Evolutionary conservation across 2,113 vertebrate genomes (phyloP).

Genomic region (Forbesichthys agassizii): DNA sequence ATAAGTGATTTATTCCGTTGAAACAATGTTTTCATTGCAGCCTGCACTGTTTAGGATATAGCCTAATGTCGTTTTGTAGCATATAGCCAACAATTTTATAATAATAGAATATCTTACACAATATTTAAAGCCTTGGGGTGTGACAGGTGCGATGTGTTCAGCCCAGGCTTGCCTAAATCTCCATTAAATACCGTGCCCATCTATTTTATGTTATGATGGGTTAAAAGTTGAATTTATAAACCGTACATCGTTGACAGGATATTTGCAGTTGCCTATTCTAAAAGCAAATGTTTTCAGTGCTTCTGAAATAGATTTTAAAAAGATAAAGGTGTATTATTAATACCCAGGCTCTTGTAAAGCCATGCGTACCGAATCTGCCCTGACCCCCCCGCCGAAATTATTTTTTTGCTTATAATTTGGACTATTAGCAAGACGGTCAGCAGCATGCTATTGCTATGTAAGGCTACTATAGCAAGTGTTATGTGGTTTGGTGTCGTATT

Average conservation of each 20-base stretch:
- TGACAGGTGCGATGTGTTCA: constrained; percentile 57
- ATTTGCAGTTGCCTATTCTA: background rate
- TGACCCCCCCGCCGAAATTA: too few relatives aligned
- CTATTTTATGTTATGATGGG: constrained; percentile 15
- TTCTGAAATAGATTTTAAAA: constrained; percentile 19
- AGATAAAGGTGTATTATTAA: constrained; percentile 20
- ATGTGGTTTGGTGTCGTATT: too few relatives aligned
- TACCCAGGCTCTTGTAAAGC: constrained; percentile 35
- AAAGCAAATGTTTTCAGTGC: constrained; percentile 20
- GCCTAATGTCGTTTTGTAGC: constrained; percentile 9
- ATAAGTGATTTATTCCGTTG: background rate
- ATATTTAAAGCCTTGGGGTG: constrained; percentile 25
- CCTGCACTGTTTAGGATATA: background rate
- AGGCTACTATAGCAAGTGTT: too few relatives aligned
- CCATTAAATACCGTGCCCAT: constrained; percentile 26
- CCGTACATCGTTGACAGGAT: constrained; percentile 22
- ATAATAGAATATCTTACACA: background rate
- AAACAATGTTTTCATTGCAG: background rate
- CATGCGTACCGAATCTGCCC: too few relatives aligned
- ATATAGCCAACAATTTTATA: background rate
- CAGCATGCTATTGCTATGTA: too few relatives aligned
- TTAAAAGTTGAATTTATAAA: constrained; percentile 52
- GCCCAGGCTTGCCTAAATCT: constrained; percentile 24
- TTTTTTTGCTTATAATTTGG: too few relatives aligned
- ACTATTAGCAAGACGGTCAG: too few relatives aligned